A percentile compares a stretch with the other conserved stretches of the same genome.
Conservation (phyloP, 2,797 vertebrate genomes). For the Adrianichthys oophorus region DNA sequence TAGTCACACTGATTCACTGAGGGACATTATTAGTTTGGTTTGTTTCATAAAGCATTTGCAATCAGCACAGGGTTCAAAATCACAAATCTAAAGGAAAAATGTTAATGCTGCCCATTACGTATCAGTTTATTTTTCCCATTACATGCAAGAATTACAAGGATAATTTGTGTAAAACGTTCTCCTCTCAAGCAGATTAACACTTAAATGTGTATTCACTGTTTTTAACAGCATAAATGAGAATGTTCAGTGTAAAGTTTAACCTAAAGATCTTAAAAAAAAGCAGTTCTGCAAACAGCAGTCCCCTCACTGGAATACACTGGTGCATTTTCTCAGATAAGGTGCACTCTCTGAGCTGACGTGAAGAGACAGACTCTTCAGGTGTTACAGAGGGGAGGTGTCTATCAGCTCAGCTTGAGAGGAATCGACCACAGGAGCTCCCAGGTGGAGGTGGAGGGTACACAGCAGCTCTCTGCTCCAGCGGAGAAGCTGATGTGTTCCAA, state of each 20-base stretch:
- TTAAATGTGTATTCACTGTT: slow-evolving; percentile 3
- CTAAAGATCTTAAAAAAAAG: slow-evolving; percentile 9
- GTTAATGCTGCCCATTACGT: slow-evolving; percentile 1
- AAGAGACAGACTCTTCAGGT: slow-evolving; percentile 41
- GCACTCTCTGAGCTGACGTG: slow-evolving; percentile 41
- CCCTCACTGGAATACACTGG: slow-evolving; percentile 37
- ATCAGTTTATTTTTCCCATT: slow-evolving; percentile 10
- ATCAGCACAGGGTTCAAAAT: slow-evolving; percentile 24
- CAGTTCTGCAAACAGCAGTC: background rate
- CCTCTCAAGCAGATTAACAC: too few species aligned
- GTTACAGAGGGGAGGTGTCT: slow-evolving; percentile 30
- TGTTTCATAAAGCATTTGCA: slow-evolving; percentile 40
- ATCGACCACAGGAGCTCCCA: slow-evolving; percentile 26
- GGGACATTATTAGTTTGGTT: slow-evolving; percentile 30
- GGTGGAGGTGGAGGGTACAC: slow-evolving; percentile 25
- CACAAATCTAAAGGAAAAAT: slow-evolving; percentile 16
- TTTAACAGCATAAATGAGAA: slow-evolving; percentile 34
- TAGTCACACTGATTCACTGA: slow-evolving; percentile 6
- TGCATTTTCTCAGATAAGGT: slow-evolving; percentile 38
- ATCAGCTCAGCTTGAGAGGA: slow-evolving; percentile 29
- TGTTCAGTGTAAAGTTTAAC: slow-evolving; percentile 1
- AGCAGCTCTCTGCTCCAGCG: slow-evolving; percentile 28
- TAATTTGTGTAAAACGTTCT: too few species aligned
- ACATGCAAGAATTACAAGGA: slow-evolving; percentile 4
- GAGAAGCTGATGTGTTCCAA: slow-evolving; percentile 47